Percentiles rank a stretch among this genome's conserved stretches.
These are phyloP conservation scores for Helicoverpa assulta DNA, from an alignment of 2,888 invertebrate species.

Conservation along the genomic window DNA sequence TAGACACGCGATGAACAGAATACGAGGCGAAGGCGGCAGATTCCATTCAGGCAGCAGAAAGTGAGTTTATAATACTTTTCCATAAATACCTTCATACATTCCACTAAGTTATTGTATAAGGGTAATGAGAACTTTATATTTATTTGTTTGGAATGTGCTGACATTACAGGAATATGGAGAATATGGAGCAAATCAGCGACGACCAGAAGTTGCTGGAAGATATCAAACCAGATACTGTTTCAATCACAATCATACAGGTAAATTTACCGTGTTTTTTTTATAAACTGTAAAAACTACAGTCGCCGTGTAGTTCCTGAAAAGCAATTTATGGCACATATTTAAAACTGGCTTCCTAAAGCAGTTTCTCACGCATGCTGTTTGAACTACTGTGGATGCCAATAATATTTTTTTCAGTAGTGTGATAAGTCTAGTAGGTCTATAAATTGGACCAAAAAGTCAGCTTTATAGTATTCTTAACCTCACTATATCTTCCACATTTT, in stretches of 20 bases:
- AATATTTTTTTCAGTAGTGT: no score
- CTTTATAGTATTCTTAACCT: no score
- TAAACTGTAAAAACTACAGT: no score
- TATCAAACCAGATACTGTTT: conserved; percentile 85
- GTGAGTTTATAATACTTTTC: conserved; percentile 70
- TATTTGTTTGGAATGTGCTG: conserved; percentile 52
- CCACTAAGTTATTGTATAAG: neutral
- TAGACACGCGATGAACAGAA: conserved; percentile 98
- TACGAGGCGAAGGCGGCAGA: conserved; percentile 98
- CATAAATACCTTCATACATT: neutral
- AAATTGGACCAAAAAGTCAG: no score
- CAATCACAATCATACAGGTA: conserved; percentile 87
- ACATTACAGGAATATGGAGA: conserved; percentile 74
- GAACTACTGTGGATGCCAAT: no score
- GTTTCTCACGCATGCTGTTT: no score
- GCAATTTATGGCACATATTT: no score
- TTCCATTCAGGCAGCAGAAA: conserved; percentile 94
- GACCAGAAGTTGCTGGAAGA: conserved; percentile 79
- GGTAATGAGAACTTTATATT: conserved; percentile 31
- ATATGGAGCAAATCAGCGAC: conserved; percentile 66
- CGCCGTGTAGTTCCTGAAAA: no score
- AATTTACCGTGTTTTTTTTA: conserved; percentile 21
- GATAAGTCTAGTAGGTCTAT: no score
- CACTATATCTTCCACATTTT: no score
- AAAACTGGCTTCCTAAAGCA: neutral